These are phyloP conservation scores for Ranitomeya imitator DNA, from an alignment of 2,113 vertebrate genomes.

Conservation along the genomic window DNA sequence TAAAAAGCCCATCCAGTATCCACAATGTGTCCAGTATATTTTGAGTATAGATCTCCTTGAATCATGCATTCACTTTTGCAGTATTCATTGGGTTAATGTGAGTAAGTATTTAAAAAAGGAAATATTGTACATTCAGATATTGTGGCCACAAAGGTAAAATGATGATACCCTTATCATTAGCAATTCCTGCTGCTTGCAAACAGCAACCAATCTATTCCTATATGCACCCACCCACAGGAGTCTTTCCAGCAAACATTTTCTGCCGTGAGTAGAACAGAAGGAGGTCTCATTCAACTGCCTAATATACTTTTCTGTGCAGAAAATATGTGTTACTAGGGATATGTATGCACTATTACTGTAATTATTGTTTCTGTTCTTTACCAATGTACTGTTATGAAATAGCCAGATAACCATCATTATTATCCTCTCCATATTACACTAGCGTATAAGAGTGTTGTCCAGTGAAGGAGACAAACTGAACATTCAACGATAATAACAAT, in stretches of 20 bases:
- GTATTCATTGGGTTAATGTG: constrained; percentile 18
- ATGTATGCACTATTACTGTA: constrained; percentile 20
- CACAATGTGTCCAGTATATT: neutral
- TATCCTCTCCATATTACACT: neutral
- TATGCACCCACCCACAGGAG: constrained; percentile 49
- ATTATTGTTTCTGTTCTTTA: constrained; percentile 16
- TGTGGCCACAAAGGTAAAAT: constrained; percentile 41
- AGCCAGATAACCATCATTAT: constrained; percentile 33
- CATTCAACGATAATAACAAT: neutral
- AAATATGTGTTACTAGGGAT: constrained; percentile 31
- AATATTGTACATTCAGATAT: constrained; percentile 41
- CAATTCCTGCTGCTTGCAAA: constrained; percentile 48
- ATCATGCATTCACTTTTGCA: neutral
- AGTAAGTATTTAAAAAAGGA: constrained; percentile 11
- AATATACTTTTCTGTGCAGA: constrained; percentile 32
- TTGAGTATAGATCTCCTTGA: neutral
- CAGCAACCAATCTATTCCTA: constrained; percentile 51
- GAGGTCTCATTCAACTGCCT: constrained; percentile 31
- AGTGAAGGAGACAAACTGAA: neutral
- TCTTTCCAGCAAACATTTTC: constrained; percentile 54
- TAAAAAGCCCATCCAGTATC: neutral
- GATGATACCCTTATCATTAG: constrained; percentile 49
- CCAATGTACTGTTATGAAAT: neutral
- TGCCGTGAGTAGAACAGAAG: constrained; percentile 45
- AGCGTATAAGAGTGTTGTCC: neutral